Conservation (phyloP, 1,140 invertebrate species). For the Leptestheria dahalacensis region DNA sequence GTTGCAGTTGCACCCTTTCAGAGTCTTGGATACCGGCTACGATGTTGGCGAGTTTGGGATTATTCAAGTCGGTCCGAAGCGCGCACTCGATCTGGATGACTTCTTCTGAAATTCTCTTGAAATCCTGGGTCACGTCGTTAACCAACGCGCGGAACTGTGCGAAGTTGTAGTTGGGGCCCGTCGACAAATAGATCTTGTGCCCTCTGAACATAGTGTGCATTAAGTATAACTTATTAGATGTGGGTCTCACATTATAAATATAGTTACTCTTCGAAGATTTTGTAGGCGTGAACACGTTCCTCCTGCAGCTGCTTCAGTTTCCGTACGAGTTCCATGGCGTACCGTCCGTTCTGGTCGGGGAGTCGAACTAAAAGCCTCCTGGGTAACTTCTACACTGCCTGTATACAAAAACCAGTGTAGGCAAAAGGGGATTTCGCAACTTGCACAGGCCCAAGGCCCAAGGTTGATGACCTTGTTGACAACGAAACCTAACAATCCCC, state of each 20-base stretch:
- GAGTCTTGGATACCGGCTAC: slow-evolving; percentile 11
- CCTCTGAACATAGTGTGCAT: slow-evolving; percentile 12
- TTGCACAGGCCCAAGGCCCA: too few species aligned
- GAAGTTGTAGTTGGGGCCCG: slow-evolving; percentile 15
- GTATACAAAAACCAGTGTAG: too few species aligned
- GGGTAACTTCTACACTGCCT: too few species aligned
- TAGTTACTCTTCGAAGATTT: slow-evolving; percentile 14
- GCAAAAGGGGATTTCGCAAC: too few species aligned
- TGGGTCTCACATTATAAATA: neutral
- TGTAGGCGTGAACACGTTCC: slow-evolving; percentile 11
- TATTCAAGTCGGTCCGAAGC: slow-evolving; percentile 7
- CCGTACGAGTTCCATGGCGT: neutral
- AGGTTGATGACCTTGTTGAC: too few species aligned
- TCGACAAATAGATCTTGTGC: slow-evolving; percentile 15
- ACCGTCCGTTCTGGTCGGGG: too few species aligned
- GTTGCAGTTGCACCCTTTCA: slow-evolving; percentile 13
- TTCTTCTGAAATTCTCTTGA: slow-evolving; percentile 17
- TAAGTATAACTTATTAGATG: neutral
- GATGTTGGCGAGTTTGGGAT: neutral
- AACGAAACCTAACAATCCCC: too few species aligned
- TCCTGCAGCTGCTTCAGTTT: slow-evolving; percentile 12
- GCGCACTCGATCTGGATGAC: slow-evolving; percentile 14
- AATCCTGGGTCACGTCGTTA: slow-evolving; percentile 14
- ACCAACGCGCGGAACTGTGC: slow-evolving; percentile 13
- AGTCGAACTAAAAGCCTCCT: too few species aligned